These are phyloP conservation scores for Siniperca scherzeri DNA, from an alignment of 2,797 vertebrate genomes.

Conservation along the genomic window DNA sequence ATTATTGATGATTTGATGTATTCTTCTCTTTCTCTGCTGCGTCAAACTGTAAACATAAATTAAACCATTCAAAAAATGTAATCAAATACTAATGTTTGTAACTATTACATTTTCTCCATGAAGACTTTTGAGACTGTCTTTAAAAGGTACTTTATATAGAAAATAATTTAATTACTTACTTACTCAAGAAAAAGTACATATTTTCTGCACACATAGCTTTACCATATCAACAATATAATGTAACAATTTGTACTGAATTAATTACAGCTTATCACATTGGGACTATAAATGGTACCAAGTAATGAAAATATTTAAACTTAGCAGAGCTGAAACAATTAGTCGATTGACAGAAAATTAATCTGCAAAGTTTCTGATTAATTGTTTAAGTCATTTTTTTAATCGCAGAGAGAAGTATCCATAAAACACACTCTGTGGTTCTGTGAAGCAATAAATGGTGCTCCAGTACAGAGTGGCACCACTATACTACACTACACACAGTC, in stretches of 20 bases:
- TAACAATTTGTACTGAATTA: not conserved
- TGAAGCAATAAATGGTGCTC: conserved; percentile 25
- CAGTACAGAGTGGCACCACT: not conserved
- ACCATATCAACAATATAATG: not conserved
- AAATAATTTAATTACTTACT: not conserved
- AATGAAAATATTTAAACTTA: not conserved
- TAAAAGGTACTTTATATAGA: not conserved
- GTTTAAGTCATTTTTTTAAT: not conserved
- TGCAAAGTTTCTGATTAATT: conserved; percentile 1
- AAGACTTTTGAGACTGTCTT: not conserved
- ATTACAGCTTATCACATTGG: not conserved
- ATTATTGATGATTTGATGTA: not conserved
- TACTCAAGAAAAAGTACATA: not conserved
- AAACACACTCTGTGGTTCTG: conserved; percentile 22
- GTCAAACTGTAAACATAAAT: too few relatives aligned
- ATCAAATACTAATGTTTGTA: not conserved
- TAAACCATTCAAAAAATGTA: not conserved
- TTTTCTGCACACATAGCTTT: not conserved
- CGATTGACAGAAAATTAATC: not conserved
- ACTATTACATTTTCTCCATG: too few relatives aligned
- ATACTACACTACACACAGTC: conserved; percentile 21
- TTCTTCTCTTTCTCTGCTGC: too few relatives aligned
- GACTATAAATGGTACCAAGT: not conserved
- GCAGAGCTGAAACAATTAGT: not conserved
- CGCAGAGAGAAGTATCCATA: not conserved